These are phyloP conservation scores for Biston betularia DNA, from an alignment of 2,888 invertebrate genomes.

Conservation along the genomic window DNA sequence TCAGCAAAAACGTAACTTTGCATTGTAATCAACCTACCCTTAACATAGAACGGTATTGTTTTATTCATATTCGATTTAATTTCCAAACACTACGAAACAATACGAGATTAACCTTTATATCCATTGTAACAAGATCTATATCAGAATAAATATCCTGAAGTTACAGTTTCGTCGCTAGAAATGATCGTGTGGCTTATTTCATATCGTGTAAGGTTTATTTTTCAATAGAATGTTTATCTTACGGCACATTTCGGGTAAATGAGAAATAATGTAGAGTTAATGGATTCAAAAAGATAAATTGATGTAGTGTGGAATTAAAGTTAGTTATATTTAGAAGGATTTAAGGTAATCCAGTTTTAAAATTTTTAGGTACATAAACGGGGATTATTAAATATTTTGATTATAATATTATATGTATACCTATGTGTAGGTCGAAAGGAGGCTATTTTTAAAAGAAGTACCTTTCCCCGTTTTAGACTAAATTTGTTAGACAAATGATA, in stretches of 20 bases:
- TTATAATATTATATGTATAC: too few species aligned
- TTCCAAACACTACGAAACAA: neutral
- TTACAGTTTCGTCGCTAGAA: conserved; percentile 1
- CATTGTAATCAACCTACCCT: neutral
- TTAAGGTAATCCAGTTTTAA: too few species aligned
- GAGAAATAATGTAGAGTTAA: conserved; percentile 8
- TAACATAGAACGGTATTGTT: conserved; percentile 4
- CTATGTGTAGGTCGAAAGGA: too few species aligned
- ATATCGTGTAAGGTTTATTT: neutral
- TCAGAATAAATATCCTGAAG: neutral
- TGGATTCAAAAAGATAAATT: conserved; percentile 12
- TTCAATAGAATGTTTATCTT: neutral
- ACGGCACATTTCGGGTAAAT: neutral
- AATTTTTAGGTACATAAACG: too few species aligned
- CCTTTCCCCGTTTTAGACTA: too few species aligned
- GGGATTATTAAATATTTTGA: too few species aligned
- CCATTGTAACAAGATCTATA: neutral
- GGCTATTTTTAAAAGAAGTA: too few species aligned
- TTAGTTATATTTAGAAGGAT: neutral
- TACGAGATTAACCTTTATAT: neutral
- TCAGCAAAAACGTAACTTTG: neutral
- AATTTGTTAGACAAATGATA: too few species aligned
- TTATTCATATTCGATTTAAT: conserved; percentile 7
- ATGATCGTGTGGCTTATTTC: neutral
- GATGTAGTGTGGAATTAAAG: conserved; percentile 1